A percentile compares a stretch with the other conserved stretches of the same genome.
Conservation (phyloP, 2,113 vertebrate genomes). For the Chrysemys picta region DNA sequence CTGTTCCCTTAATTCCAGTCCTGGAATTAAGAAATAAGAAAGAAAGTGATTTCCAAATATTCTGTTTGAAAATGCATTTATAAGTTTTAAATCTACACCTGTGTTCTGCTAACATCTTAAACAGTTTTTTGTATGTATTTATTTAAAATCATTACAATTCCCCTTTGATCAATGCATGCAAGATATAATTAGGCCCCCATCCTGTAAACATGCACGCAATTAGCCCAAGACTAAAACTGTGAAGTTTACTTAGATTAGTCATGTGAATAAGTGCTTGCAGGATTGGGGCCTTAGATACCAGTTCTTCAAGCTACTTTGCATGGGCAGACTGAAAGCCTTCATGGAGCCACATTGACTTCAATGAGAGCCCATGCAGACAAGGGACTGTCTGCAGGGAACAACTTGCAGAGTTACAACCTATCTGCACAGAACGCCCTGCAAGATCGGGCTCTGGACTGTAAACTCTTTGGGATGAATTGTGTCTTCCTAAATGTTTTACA, state of each 20-base stretch:
- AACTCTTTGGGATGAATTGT: not conserved
- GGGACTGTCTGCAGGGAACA: no score
- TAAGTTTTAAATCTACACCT: not conserved
- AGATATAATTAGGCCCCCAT: not conserved
- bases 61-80: not conserved
- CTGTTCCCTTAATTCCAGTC: not conserved
- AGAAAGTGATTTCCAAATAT: not conserved
- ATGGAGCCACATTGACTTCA: no score
- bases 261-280: no score
- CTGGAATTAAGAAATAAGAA: not conserved
- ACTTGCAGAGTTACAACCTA: no score
- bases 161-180: not conserved
- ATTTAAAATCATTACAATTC: not conserved
- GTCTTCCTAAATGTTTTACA: not conserved
- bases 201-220: not conserved
- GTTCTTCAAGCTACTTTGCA: no score
- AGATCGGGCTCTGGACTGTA: not conserved
- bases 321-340: no score
- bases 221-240: no score
- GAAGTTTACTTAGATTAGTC: no score
- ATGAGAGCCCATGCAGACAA: no score
- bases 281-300: no score
- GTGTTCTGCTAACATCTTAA: not conserved
- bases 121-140: not conserved
- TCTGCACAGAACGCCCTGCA: no score